Conservation (phyloP, 1,140 invertebrate species). For the Drosophila sp. region DNA sequence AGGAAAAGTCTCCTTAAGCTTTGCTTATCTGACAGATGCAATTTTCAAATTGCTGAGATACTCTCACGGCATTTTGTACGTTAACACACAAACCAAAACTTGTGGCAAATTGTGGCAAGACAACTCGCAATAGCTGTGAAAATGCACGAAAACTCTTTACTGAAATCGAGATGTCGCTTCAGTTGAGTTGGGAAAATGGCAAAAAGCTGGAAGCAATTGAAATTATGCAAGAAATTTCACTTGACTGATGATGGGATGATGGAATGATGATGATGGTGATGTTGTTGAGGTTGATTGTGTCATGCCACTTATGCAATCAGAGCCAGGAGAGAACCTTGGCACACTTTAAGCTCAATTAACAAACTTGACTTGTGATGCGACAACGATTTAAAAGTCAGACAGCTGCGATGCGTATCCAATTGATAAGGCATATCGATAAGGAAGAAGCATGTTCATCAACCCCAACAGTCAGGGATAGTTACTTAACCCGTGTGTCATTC, state of each 20-base stretch:
- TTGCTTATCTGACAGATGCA: conserved; percentile 71
- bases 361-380: background rate
- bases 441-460: background rate
- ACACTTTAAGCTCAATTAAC: conserved; percentile 34
- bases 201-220: conserved; percentile 37
- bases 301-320: conserved; percentile 33
- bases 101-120: conserved; percentile 54
- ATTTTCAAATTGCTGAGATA: conserved; percentile 78
- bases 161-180: conserved; percentile 33
- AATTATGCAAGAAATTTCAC: conserved; percentile 57
- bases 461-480: conserved; percentile 23
- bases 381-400: conserved; percentile 26
- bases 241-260: conserved; percentile 6
- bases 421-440: conserved; percentile 19
- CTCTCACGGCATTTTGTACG: conserved; percentile 63
- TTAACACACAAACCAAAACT: conserved; percentile 33
- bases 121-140: conserved; percentile 29
- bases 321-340: conserved; percentile 25
- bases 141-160: conserved; percentile 44
- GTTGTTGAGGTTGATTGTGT: conserved; percentile 10
- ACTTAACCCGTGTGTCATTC: conserved; percentile 19
- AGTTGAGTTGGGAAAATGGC: conserved; percentile 38
- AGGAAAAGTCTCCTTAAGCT: conserved; percentile 61
- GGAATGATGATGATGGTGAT: conserved; percentile 9
- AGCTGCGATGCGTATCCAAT: conserved; percentile 16